phyloP scores from a whole-genome alignment of 2,113 vertebrate genomes.

The Tenebrosternarchus preto region DNA sequence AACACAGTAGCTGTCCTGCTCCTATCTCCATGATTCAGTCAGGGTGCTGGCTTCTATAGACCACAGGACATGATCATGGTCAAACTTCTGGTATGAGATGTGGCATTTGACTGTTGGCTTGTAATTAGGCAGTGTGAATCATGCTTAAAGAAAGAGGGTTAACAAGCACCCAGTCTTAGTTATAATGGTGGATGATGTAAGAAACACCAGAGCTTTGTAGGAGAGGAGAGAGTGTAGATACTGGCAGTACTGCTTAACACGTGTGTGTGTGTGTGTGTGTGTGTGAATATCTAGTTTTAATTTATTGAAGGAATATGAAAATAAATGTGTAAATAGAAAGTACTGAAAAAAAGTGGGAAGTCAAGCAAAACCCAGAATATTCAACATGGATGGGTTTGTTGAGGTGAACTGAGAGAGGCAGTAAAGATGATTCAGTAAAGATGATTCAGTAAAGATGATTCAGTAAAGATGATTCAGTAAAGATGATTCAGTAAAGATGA shows the following conservation, averaged over 20 bases:
- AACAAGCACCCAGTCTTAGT: slow-evolving; percentile 11
- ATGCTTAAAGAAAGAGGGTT: slow-evolving; percentile 12
- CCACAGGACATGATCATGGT: background rate
- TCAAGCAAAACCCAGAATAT: too few species aligned
- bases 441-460: too few species aligned
- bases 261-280: background rate
- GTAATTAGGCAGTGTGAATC: slow-evolving; percentile 25
- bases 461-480: too few species aligned
- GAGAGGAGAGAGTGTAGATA: slow-evolving; percentile 19
- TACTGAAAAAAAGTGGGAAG: too few species aligned
- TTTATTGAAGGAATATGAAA: background rate
- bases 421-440: slow-evolving; percentile 7
- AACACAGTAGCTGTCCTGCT: background rate
- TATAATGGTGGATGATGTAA: slow-evolving; percentile 24
- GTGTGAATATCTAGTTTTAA: background rate
- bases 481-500: too few species aligned
- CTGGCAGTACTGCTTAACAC: background rate
- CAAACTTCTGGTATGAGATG: slow-evolving; percentile 5
- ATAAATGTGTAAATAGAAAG: too few species aligned
- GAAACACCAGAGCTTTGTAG: background rate
- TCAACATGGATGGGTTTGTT: too few species aligned
- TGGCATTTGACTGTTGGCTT: slow-evolving; percentile 16
- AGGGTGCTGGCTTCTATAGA: background rate
- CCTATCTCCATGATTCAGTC: background rate
- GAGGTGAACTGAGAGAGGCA: background rate